Percentiles rank a stretch among this genome's conserved stretches.
Evolutionary conservation across 1,140 invertebrate genomes (phyloP).

Genomic region (Parapsyche elsis): DNA sequence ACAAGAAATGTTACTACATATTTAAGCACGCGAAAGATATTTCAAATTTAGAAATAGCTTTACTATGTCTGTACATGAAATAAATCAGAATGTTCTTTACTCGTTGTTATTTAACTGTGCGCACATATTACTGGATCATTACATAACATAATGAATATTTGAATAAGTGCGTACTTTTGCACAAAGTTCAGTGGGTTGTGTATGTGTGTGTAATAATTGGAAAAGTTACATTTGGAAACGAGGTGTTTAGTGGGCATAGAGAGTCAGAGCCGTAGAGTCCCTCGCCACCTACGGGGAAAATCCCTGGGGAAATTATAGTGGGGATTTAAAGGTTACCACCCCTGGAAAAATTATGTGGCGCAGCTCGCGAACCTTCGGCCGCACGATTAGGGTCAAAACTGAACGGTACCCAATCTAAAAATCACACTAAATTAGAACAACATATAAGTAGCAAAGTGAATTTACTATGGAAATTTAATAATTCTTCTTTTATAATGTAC

Average conservation of each 20-base stretch:
- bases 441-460: not conserved
- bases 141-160: too few relatives aligned
- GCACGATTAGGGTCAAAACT: not conserved
- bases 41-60: too few relatives aligned
- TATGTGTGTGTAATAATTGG: conserved; percentile 49
- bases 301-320: conserved; percentile 56
- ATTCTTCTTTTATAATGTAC: too few relatives aligned
- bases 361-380: conserved; percentile 20
- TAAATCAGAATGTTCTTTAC: too few relatives aligned
- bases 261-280: not conserved
- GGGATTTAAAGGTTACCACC: conserved; percentile 56
- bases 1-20: too few relatives aligned
- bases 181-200: not conserved
- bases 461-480: too few relatives aligned
- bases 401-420: not conserved
- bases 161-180: too few relatives aligned
- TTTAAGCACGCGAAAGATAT: too few relatives aligned
- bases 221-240: conserved; percentile 54
- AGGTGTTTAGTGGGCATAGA: conserved; percentile 52
- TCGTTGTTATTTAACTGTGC: too few relatives aligned
- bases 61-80: too few relatives aligned
- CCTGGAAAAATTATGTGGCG: conserved; percentile 56
- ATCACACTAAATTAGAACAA: too few relatives aligned
- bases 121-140: too few relatives aligned
- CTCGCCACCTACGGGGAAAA: conserved; percentile 35